Conservation (phyloP, 2,797 vertebrate species). For the Garrulus glandarius region DNA sequence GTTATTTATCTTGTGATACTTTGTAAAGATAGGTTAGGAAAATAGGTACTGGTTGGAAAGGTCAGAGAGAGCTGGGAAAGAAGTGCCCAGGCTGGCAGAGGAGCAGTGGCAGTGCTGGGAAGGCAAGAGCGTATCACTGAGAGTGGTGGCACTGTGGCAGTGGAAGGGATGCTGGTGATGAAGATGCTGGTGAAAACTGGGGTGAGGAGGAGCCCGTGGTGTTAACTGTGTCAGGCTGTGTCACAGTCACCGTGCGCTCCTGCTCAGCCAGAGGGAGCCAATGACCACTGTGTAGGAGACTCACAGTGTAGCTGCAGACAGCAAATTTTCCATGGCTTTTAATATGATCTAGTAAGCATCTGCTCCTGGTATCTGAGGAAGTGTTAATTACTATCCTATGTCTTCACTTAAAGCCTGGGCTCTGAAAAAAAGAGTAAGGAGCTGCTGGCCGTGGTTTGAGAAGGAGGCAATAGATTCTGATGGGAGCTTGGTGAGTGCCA, state of each 20-base stretch:
- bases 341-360: not conserved
- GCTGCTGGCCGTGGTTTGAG: not conserved
- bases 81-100: not conserved
- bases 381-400: not conserved
- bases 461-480: not conserved
- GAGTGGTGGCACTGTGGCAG: not conserved
- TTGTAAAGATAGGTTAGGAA: not conserved
- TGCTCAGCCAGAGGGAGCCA: not conserved
- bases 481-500: not conserved
- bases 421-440: not conserved
- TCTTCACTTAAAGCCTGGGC: not conserved
- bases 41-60: not conserved
- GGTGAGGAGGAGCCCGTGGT: not conserved
- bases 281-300: fast-evolving
- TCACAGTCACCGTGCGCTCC: fast-evolving
- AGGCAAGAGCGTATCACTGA: not conserved
- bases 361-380: not conserved
- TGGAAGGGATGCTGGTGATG: not conserved
- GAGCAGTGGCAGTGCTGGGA: not conserved
- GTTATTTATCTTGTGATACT: not conserved
- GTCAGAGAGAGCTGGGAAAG: not conserved
- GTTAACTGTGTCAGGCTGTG: not conserved
- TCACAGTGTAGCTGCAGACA: not conserved
- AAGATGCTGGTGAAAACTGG: not conserved
- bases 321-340: not conserved